Conservation (phyloP, 1,140 invertebrate genomes). For the Laodelphax striatellus region DNA sequence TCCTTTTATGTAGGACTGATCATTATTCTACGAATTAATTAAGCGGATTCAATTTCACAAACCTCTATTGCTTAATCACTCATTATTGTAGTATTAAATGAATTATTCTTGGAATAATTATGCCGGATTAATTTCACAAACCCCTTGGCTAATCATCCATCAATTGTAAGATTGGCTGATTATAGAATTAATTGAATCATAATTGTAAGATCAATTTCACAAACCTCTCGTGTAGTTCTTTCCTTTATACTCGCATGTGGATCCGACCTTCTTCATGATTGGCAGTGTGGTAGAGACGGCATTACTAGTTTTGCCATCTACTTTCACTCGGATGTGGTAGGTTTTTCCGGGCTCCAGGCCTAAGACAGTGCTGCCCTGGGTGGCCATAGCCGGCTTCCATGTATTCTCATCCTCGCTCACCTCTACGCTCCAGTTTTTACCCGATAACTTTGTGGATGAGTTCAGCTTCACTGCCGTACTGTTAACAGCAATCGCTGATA, state of each 20-base stretch:
- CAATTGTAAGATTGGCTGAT: too few species aligned
- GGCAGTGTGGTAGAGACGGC: conserved; percentile 26
- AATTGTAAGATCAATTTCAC: neutral
- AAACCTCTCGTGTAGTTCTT: conserved; percentile 38
- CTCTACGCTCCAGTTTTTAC: conserved; percentile 29
- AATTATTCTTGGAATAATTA: too few species aligned
- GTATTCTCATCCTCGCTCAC: conserved; percentile 29
- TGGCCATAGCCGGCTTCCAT: conserved; percentile 29
- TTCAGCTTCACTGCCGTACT: conserved; percentile 29
- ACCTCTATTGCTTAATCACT: too few species aligned
- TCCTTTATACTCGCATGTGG: conserved; percentile 42
- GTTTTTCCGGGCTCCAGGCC: conserved; percentile 24
- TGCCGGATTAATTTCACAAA: too few species aligned
- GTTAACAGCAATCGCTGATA: conserved; percentile 31
- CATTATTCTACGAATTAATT: too few species aligned
- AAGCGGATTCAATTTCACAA: too few species aligned
- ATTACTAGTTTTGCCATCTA: conserved; percentile 24
- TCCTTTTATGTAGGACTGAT: too few species aligned
- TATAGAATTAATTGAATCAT: too few species aligned
- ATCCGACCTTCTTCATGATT: conserved; percentile 10
- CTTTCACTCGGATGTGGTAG: conserved; percentile 28
- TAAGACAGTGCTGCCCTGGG: conserved; percentile 17
- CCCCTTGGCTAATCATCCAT: too few species aligned
- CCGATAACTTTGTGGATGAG: conserved; percentile 7
- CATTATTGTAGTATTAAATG: too few species aligned